Conservation (phyloP, 2,888 invertebrate genomes). For the Byasa hedistus region DNA sequence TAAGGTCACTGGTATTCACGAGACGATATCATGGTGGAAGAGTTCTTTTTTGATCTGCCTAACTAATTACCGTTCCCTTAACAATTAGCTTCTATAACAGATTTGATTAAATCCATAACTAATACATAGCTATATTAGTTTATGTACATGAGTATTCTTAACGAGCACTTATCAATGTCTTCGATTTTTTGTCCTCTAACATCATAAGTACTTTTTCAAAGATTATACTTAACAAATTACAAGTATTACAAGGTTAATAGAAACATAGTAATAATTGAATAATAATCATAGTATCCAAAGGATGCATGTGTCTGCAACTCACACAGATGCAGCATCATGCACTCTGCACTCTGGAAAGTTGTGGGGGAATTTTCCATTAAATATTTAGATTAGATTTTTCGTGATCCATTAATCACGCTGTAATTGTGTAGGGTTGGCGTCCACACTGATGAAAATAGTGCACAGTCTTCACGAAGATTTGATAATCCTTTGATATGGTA, state of each 20-base stretch:
- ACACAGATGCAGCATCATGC: slow-evolving; percentile 18
- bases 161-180: too few relatives aligned
- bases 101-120: too few relatives aligned
- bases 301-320: slow-evolving; percentile 14
- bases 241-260: not conserved
- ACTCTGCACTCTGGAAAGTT: slow-evolving; percentile 39
- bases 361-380: slow-evolving; percentile 77
- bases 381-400: slow-evolving; percentile 80
- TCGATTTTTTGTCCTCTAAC: too few relatives aligned
- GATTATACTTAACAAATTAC: not conserved
- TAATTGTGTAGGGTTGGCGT: slow-evolving; percentile 70
- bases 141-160: too few relatives aligned
- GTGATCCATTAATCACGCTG: slow-evolving; percentile 76
- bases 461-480: slow-evolving; percentile 50
- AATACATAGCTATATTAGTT: too few relatives aligned
- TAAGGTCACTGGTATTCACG: too few relatives aligned
- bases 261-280: not conserved
- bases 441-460: slow-evolving; percentile 56
- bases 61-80: too few relatives aligned
- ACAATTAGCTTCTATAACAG: too few relatives aligned
- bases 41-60: too few relatives aligned
- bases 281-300: not conserved
- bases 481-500: slow-evolving; percentile 74
- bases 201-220: not conserved
- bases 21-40: too few relatives aligned